These are phyloP conservation scores for Mythimna vitellina DNA, from an alignment of 2,888 invertebrate species.

Conservation along the genomic window DNA sequence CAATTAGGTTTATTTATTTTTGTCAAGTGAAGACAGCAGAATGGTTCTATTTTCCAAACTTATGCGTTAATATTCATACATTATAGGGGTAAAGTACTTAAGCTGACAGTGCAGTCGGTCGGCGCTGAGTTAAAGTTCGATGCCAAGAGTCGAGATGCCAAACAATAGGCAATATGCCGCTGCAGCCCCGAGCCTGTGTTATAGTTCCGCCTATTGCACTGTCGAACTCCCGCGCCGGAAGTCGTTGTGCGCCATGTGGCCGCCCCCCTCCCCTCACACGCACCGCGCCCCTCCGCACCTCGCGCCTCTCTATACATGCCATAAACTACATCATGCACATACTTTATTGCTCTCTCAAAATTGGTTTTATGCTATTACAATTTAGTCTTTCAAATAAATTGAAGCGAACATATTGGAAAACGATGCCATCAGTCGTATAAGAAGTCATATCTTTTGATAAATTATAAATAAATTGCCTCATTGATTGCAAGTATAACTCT, in stretches of 20 bases:
- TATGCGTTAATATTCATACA: conserved; percentile 84
- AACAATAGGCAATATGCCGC: conserved; percentile 88
- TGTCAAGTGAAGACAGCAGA: conserved; percentile 58
- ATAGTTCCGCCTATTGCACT: conserved; percentile 82
- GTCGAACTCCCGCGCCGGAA: conserved; percentile 82
- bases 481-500: conserved; percentile 9
- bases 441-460: conserved; percentile 17
- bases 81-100: conserved; percentile 83
- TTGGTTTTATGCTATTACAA: conserved; percentile 65
- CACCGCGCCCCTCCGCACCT: conserved; percentile 26
- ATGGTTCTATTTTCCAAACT: conserved; percentile 73
- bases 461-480: conserved; percentile 15
- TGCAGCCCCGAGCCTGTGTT: conserved; percentile 74
- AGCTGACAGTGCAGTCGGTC: conserved; percentile 83
- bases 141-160: conserved; percentile 90
- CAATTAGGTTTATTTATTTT: conserved; percentile 44
- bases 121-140: conserved; percentile 79
- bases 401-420: conserved; percentile 49
- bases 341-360: conserved; percentile 71
- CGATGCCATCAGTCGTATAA: conserved; percentile 21
- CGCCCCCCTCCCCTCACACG: conserved; percentile 14
- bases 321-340: conserved; percentile 54
- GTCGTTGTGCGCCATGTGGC: conserved; percentile 76
- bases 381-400: conserved; percentile 60
- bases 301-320: conserved; percentile 39